phyloP scores from a whole-genome alignment of 2,888 invertebrate genomes.

The Cephus spinipes region DNA sequence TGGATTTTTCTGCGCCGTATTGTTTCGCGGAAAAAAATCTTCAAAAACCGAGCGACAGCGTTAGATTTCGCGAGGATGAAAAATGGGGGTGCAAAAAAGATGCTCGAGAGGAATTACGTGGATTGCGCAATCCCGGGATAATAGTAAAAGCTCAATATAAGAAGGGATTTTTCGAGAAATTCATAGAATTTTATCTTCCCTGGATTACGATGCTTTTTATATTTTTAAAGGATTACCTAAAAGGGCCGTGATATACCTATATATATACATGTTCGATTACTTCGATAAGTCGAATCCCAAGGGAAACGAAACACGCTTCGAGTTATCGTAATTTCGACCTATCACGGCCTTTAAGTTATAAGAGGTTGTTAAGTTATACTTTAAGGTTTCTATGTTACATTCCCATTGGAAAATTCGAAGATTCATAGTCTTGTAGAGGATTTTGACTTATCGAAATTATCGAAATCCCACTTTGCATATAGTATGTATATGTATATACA shows the following conservation, averaged over 20 bases:
- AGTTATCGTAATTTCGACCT: no score
- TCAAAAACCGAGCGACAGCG: neutral
- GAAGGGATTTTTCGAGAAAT: neutral
- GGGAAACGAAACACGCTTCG: no score
- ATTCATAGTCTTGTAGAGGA: no score
- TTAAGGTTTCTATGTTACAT: no score
- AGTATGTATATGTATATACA: no score
- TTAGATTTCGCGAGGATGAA: neutral
- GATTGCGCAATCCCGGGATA: neutral
- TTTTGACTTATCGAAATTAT: no score
- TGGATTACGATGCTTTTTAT: neutral
- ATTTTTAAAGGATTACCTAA: neutral
- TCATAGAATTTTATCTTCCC: neutral
- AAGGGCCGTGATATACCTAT: neutral
- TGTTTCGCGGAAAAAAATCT: neutral
- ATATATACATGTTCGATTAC: no score
- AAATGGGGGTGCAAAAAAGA: neutral
- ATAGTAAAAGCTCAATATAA: neutral
- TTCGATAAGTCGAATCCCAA: no score
- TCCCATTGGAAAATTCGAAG: no score
- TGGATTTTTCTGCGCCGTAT: neutral
- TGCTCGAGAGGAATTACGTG: neutral
- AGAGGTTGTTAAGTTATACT: no score
- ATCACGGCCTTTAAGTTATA: no score
- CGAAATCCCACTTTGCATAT: no score